Base-by-base conservation (phyloP, 1,140 invertebrate genomes). In the Chymomyza costata region DNA sequence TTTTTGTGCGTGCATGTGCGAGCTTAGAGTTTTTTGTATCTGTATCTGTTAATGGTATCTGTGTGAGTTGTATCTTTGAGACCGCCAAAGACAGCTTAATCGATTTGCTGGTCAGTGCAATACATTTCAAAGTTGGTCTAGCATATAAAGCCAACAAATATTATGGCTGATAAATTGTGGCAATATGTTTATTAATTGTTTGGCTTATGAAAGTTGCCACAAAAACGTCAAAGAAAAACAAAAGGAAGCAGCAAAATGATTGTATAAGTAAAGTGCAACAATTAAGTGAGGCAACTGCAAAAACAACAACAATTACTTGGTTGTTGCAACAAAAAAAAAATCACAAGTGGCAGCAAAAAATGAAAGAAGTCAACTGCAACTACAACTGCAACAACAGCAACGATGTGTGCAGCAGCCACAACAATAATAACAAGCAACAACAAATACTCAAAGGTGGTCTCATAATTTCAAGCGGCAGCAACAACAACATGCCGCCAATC, bases 111-210 rank as follows among this genome's bases (percentile, higher is more conserved):
- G 67, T 68, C n/a, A n/a, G n/a, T n/a, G n/a, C n/a, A n/a, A n/a
- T n/a, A n/a, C n/a, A n/a, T n/a, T n/a, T n/a, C n/a, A n/a, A n/a
- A 5, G 25, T 10, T 10, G 25, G 5, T 28, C 25, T 5, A n/a
- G 50, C 57, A 54, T 28, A 41, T 57, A 34, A 35, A 39, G 16
- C 16, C 55, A 45, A 51, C 55, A 58, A 60, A 49, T 45, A 44
- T 49, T 40, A 49, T 60, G 52, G 16, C 63, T 78, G 71, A 78
- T 78, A 78, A 78, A 78, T 78, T 63, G 73, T 64, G 54, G 67
- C 73, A 76, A 80, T 78, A 66, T 78, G 73, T 78, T 80, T 78
- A 78, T 78, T 78, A 78, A 78, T 78, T 78, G 66, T 80, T 66
- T 5, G 8, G 21, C 21, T 25, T 25, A 25, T 3, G 21, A 25